phyloP scores from a whole-genome alignment of 2,797 vertebrate species.

The Periparus ater region DNA sequence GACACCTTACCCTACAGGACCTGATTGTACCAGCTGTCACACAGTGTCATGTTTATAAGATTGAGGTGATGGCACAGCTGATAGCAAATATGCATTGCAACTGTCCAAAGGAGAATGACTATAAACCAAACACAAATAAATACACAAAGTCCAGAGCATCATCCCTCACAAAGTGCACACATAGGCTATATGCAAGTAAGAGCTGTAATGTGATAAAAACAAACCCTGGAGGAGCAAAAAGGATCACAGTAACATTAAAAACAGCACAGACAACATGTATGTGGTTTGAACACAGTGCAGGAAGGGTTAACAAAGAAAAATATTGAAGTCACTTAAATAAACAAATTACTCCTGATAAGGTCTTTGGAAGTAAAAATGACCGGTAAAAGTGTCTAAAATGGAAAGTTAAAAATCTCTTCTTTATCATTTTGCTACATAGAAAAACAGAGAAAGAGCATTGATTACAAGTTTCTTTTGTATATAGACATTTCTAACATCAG shows the following conservation, averaged over 20 bases:
- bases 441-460: neutral
- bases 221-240: neutral
- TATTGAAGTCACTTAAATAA: neutral
- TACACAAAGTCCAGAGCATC: neutral
- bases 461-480: neutral
- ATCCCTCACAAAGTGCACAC: neutral
- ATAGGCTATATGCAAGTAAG: neutral
- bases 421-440: neutral
- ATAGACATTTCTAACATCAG: neutral
- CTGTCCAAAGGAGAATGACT: neutral
- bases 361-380: neutral
- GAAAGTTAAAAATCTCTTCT: neutral
- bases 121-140: neutral
- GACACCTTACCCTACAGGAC: neutral
- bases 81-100: neutral
- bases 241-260: neutral
- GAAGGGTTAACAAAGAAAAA: conserved; percentile 1
- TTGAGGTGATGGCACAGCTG: neutral
- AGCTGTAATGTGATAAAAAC: neutral
- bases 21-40: neutral
- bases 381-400: neutral
- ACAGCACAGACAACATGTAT: neutral
- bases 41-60: neutral
- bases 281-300: neutral
- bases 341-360: neutral